Percentiles rank a stretch among this genome's conserved stretches.
These are phyloP conservation scores for Parazoanthus atlanticus DNA, from an alignment of 92 coral and sea anemone species.

Conservation along the genomic window DNA sequence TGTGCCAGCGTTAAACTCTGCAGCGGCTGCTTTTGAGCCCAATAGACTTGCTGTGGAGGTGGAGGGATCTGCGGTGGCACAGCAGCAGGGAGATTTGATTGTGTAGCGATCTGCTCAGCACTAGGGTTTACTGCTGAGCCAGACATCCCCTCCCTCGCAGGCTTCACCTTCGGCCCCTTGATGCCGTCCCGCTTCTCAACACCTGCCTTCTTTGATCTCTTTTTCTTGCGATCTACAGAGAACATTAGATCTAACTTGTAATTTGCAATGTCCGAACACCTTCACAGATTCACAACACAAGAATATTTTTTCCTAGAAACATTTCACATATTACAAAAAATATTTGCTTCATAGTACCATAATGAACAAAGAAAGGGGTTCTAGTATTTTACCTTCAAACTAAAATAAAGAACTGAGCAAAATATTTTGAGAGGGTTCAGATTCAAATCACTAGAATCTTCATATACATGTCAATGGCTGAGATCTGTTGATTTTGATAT, in stretches of 20 bases:
- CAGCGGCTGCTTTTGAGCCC: constrained; percentile 64
- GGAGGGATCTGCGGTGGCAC: constrained; percentile 52
- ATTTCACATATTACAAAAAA: too few relatives aligned
- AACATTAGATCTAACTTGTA: neutral
- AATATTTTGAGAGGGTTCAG: too few relatives aligned
- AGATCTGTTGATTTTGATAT: too few relatives aligned
- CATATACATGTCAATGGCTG: too few relatives aligned
- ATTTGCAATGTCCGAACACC: neutral
- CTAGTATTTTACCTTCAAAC: too few relatives aligned
- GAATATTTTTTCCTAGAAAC: neutral
- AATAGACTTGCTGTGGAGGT: constrained; percentile 53
- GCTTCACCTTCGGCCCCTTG: constrained; percentile 55
- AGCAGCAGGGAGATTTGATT: constrained; percentile 48
- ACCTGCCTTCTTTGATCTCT: constrained; percentile 59
- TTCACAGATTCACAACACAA: neutral
- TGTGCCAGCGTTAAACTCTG: constrained; percentile 53
- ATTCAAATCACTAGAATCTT: too few relatives aligned
- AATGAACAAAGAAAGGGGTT: too few relatives aligned
- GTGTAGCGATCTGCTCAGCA: constrained; percentile 68
- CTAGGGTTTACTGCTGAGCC: constrained; percentile 80
- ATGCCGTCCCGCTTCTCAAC: constrained; percentile 66
- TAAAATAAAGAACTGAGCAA: too few relatives aligned
- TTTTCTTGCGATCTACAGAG: constrained; percentile 67
- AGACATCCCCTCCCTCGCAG: constrained; percentile 63
- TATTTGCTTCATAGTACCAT: too few relatives aligned